These are phyloP conservation scores for Lycophotia porphyrea DNA, from an alignment of 2,888 invertebrate genomes.

Conservation along the genomic window DNA sequence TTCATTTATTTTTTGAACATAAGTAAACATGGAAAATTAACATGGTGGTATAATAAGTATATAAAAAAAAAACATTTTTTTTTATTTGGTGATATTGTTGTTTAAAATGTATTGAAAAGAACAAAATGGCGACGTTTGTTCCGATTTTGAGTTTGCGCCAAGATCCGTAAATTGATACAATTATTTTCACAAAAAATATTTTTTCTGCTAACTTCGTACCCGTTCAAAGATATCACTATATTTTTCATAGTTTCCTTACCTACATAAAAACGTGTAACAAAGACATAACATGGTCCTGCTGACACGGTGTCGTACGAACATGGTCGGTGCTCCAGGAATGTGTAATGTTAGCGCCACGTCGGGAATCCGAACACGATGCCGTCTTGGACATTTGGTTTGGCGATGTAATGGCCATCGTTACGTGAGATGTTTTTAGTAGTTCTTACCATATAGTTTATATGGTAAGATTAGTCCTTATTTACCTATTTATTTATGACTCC, in stretches of 20 bases:
- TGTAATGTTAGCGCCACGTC: conserved; percentile 41
- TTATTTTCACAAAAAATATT: neutral
- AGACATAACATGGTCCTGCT: conserved; percentile 5
- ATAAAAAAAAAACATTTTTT: too few relatives aligned
- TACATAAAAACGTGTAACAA: conserved; percentile 3
- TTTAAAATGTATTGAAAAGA: neutral
- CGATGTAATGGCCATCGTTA: neutral
- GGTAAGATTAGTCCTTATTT: neutral
- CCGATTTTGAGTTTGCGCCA: neutral
- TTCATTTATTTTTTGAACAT: too few relatives aligned
- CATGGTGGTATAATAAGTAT: too few relatives aligned
- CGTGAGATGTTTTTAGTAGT: neutral
- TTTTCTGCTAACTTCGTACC: neutral
- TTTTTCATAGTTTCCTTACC: neutral
- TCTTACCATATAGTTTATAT: too few relatives aligned
- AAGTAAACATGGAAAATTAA: too few relatives aligned
- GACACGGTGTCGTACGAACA: neutral
- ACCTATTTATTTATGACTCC: too few relatives aligned
- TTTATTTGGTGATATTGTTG: neutral
- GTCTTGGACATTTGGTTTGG: neutral
- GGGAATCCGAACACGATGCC: conserved; percentile 1
- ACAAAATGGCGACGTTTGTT: neutral
- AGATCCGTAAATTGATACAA: neutral
- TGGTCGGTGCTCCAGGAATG: conserved; percentile 42
- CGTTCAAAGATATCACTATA: neutral